phyloP scores from a whole-genome alignment of 2,888 invertebrate species.

The Graphium colonna region DNA sequence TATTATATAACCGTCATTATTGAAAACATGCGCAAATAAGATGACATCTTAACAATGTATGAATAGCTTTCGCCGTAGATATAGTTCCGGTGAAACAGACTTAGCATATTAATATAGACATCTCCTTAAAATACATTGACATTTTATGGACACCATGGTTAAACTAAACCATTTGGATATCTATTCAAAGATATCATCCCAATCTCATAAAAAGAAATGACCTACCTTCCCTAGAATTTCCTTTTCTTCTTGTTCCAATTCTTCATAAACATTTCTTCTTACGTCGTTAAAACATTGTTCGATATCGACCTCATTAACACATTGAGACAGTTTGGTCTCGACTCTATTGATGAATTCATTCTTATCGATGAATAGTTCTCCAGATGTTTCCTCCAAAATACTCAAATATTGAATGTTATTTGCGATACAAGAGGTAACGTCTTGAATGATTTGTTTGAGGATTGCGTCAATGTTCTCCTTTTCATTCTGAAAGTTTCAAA shows the following conservation, averaged over 20 bases:
- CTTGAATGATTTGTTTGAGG: slow-evolving; percentile 33
- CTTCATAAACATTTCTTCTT: slow-evolving; percentile 35
- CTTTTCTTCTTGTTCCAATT: slow-evolving; percentile 36
- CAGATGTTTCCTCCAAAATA: slow-evolving; percentile 24
- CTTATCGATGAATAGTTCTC: slow-evolving; percentile 30
- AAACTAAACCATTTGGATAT: no score
- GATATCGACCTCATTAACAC: slow-evolving; percentile 31
- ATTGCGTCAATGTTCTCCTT: slow-evolving; percentile 35
- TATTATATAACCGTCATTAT: no score
- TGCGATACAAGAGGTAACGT: slow-evolving; percentile 39
- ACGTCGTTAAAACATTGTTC: slow-evolving; percentile 41
- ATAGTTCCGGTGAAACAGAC: no score
- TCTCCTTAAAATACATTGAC: no score
- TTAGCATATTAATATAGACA: no score
- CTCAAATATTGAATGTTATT: slow-evolving; percentile 32
- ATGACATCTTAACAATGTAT: no score
- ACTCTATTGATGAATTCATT: slow-evolving; percentile 35
- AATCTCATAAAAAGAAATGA: not conserved
- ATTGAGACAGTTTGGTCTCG: slow-evolving; percentile 38
- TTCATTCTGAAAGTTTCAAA: slow-evolving; percentile 37
- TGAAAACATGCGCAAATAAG: no score
- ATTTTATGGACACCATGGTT: no score
- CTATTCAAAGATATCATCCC: no score
- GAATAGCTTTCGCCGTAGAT: no score
- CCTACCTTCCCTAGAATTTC: slow-evolving; percentile 29